phyloP scores from a whole-genome alignment of 2,797 vertebrate species.

The Manis crassicaudata region DNA sequence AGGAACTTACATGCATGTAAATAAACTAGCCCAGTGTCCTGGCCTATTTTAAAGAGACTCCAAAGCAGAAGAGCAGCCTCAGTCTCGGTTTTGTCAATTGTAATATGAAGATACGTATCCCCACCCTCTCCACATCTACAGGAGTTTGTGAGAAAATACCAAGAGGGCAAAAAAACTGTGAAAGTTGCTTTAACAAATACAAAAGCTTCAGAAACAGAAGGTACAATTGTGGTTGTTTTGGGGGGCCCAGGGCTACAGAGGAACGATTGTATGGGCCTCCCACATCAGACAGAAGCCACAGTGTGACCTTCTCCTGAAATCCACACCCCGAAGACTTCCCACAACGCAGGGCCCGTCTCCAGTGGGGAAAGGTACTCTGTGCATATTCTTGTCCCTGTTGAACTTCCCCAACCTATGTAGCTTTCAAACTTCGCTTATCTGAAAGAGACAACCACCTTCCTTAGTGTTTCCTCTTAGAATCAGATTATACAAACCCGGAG shows the following conservation, averaged over 20 bases:
- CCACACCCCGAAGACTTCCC: not conserved
- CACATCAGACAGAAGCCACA: not conserved
- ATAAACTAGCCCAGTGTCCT: too few species aligned
- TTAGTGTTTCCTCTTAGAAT: not conserved
- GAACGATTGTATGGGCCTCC: not conserved
- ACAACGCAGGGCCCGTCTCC: not conserved
- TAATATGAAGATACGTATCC: not conserved
- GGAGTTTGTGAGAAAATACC: not conserved
- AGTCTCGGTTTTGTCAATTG: not conserved
- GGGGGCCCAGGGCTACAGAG: not conserved
- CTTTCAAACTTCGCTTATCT: not conserved
- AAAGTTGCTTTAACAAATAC: not conserved
- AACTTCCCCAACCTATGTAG: not conserved
- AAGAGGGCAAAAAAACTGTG: not conserved
- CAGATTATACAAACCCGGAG: not conserved
- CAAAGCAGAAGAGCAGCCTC: not conserved
- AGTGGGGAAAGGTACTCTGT: accelerated
- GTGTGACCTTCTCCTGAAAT: not conserved
- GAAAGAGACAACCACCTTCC: not conserved
- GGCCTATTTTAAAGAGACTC: not conserved
- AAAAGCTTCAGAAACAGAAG: not conserved
- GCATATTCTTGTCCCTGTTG: not conserved
- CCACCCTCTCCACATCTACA: not conserved
- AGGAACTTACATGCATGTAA: not conserved
- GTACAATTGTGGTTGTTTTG: not conserved